phyloP scores from a whole-genome alignment of 2,888 invertebrate species.

The Campaea margaritaria region DNA sequence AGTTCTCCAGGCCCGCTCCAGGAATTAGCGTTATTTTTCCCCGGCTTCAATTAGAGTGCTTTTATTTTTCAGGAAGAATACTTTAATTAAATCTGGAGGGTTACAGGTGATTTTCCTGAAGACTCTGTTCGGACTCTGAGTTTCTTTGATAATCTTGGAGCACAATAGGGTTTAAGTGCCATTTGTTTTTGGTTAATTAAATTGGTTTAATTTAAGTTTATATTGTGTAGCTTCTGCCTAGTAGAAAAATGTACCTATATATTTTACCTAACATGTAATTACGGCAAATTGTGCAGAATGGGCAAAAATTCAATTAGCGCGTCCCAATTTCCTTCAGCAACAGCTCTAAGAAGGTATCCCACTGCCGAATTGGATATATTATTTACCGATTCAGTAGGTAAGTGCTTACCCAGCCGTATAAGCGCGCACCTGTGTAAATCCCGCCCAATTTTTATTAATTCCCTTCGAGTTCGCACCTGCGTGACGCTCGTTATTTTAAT shows the following conservation, averaged over 20 bases:
- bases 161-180: constrained; percentile 35
- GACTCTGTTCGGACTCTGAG: constrained; percentile 28
- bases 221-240: too few relatives aligned
- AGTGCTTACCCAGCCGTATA: constrained; percentile 41
- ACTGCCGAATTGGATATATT: constrained; percentile 41
- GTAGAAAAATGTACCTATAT: not conserved
- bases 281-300: constrained; percentile 14
- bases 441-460: constrained; percentile 66
- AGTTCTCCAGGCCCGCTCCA: constrained; percentile 69
- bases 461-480: constrained; percentile 71
- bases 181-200: constrained; percentile 14
- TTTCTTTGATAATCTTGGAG: constrained; percentile 35
- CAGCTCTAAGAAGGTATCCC: constrained; percentile 30
- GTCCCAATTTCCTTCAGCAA: constrained; percentile 37
- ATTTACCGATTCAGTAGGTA: constrained; percentile 43
- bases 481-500: constrained; percentile 75
- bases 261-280: constrained; percentile 16
- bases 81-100: constrained; percentile 70
- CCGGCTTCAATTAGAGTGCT: constrained; percentile 71
- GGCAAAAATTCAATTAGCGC: constrained; percentile 40
- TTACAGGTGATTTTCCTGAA: constrained; percentile 56
- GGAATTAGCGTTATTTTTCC: constrained; percentile 74
- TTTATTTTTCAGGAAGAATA: constrained; percentile 72
- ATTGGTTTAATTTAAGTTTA: not conserved
- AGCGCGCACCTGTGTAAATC: constrained; percentile 49